Conservation (phyloP, 2,113 vertebrate genomes). For the Andinoacara biseriatus region DNA sequence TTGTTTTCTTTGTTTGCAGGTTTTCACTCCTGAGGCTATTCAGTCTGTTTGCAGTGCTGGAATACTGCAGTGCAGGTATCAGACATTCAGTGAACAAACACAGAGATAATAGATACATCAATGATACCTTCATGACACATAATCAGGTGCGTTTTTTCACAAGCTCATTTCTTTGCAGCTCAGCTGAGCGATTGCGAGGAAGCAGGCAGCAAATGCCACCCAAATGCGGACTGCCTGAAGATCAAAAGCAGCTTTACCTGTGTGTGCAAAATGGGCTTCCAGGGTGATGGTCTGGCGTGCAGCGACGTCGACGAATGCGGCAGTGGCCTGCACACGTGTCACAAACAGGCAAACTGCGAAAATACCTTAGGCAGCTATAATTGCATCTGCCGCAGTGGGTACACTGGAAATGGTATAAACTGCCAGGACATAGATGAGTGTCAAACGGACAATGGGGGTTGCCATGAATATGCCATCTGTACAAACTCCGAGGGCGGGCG, state of each 20-base stretch:
- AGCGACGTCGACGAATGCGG: constrained; percentile 81
- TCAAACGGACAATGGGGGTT: constrained; percentile 77
- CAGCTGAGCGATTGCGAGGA: constrained; percentile 68
- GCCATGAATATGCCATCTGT: constrained; percentile 76
- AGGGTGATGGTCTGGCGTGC: constrained; percentile 76
- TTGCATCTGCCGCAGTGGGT: constrained; percentile 79
- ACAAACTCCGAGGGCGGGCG: constrained; percentile 77
- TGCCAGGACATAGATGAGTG: constrained; percentile 84
- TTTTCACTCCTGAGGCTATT: constrained; percentile 65
- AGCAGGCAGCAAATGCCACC: constrained; percentile 72
- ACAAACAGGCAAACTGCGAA: constrained; percentile 71
- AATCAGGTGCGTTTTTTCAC: neutral
- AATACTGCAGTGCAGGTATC: constrained; percentile 67
- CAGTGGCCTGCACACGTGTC: constrained; percentile 70
- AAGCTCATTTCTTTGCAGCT: constrained; percentile 32
- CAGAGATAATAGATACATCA: neutral
- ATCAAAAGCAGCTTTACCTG: constrained; percentile 65
- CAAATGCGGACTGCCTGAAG: constrained; percentile 75
- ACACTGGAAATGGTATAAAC: constrained; percentile 74
- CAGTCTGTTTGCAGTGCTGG: constrained; percentile 54
- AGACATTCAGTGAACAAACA: neutral
- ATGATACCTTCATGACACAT: neutral
- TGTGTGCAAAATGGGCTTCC: constrained; percentile 75
- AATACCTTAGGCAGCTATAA: constrained; percentile 80
- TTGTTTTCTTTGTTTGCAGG: constrained; percentile 48